Evolutionary conservation across 2,888 invertebrate genomes (phyloP).

Genomic region (Habroteleia sp.): DNA sequence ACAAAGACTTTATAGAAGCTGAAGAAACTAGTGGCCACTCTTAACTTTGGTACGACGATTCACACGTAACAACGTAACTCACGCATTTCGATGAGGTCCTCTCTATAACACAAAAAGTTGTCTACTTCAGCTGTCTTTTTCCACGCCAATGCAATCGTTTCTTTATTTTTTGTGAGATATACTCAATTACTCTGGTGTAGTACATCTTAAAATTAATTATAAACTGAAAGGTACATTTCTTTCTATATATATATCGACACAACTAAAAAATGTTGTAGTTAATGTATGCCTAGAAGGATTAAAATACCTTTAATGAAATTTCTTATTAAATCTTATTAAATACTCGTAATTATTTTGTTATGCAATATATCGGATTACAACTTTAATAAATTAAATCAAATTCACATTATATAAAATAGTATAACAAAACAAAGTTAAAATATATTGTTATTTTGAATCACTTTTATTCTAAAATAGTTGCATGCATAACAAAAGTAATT

Average conservation of each 20-base stretch:
- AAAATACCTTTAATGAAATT: too few relatives aligned
- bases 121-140: conserved; percentile 48
- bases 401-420: too few relatives aligned
- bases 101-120: conserved; percentile 25
- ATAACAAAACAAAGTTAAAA: too few relatives aligned
- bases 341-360: too few relatives aligned
- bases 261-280: too few relatives aligned
- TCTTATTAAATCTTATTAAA: too few relatives aligned
- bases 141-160: conserved; percentile 25
- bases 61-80: conserved; percentile 47
- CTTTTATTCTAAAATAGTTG: too few relatives aligned
- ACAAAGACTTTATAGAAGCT: conserved; percentile 70
- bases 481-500: conserved; percentile 24
- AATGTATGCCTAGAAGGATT: too few relatives aligned
- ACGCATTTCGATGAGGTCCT: conserved; percentile 57
- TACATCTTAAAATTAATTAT: conserved; percentile 19
- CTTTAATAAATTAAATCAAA: too few relatives aligned
- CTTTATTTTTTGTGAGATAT: conserved; percentile 30
- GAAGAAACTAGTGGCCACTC: conserved; percentile 66
- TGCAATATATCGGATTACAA: too few relatives aligned
- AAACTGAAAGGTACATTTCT: conserved; percentile 11
- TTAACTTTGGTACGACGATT: conserved; percentile 64
- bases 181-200: conserved; percentile 25
- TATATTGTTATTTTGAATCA: too few relatives aligned
- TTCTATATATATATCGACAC: too few relatives aligned